Percentiles rank a stretch among this genome's conserved stretches.
Evolutionary conservation across 2,113 vertebrate species (phyloP).

Genomic region (Cathartes aura): DNA sequence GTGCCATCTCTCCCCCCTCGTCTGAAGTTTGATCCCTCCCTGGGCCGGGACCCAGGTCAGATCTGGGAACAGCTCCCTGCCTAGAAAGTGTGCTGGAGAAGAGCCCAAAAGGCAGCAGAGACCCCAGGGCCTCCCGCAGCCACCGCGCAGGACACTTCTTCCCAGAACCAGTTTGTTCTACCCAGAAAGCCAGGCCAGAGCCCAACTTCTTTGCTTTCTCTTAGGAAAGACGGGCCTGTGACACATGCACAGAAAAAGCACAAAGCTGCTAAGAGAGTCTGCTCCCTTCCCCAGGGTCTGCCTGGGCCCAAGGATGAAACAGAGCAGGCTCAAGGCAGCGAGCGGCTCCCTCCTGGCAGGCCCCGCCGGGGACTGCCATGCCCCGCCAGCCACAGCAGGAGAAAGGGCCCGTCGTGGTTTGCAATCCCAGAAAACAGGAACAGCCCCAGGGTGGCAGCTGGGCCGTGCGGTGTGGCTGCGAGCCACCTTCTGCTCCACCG

Average conservation of each 20-base stretch:
- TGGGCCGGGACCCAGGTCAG: not conserved
- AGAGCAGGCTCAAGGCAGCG: not conserved
- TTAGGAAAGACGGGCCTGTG: fast-evolving
- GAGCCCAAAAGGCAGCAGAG: not conserved
- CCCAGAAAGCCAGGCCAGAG: not conserved
- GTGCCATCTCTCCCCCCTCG: fast-evolving
- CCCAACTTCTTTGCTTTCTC: not conserved
- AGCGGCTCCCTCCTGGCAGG: not conserved
- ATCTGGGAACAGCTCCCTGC: not conserved
- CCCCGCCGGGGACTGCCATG: fast-evolving
- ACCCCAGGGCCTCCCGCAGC: not conserved
- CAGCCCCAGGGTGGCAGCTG: fast-evolving
- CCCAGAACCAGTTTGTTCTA: not conserved
- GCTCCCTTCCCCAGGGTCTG: not conserved
- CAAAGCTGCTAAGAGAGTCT: not conserved
- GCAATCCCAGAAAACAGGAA: fast-evolving
- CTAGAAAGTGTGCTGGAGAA: not conserved
- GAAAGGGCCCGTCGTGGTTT: no score
- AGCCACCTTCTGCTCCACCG: not conserved
- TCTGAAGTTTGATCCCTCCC: not conserved
- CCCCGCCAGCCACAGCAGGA: not conserved
- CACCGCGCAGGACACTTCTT: not conserved
- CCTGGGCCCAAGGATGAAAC: not conserved
- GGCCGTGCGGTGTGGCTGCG: not conserved
- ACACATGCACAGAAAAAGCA: not conserved